Evolutionary conservation across 2,113 vertebrate species (phyloP).

Genomic region (Spheniscus mendiculus): DNA sequence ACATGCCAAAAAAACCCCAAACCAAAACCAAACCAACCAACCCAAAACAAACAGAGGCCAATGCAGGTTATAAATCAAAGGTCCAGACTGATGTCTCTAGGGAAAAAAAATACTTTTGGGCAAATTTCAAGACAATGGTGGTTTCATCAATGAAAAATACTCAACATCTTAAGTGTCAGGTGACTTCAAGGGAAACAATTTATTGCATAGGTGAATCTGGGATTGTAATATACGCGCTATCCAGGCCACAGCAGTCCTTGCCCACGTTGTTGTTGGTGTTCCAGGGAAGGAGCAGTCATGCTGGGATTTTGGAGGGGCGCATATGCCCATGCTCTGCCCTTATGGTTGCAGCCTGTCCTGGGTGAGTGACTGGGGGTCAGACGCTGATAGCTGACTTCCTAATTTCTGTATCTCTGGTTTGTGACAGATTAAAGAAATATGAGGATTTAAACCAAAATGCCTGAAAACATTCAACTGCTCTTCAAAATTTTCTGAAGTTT

Average conservation of each 20-base stretch:
- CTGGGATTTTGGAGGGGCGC: neutral
- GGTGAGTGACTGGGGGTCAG: neutral
- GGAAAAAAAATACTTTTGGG: neutral
- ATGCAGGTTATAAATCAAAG: neutral
- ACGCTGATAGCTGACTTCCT: neutral
- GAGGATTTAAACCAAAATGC: neutral
- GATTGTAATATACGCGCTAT: fast-evolving
- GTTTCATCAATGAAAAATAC: neutral
- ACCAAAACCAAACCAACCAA: neutral
- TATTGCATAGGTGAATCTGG: neutral
- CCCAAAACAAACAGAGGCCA: neutral
- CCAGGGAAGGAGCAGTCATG: neutral
- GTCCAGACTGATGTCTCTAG: neutral
- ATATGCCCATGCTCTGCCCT: neutral
- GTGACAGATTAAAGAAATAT: neutral
- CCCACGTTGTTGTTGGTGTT: fast-evolving
- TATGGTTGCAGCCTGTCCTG: neutral
- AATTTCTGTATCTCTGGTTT: neutral
- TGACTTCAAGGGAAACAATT: neutral
- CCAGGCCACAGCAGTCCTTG: neutral
- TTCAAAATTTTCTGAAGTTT: neutral
- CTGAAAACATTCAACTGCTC: neutral
- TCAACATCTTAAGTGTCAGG: neutral
- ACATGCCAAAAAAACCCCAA: fast-evolving
- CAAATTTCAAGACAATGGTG: neutral